Evolutionary conservation across 2,113 vertebrate genomes (phyloP).

Genomic region (Pongo pygmaeus): DNA sequence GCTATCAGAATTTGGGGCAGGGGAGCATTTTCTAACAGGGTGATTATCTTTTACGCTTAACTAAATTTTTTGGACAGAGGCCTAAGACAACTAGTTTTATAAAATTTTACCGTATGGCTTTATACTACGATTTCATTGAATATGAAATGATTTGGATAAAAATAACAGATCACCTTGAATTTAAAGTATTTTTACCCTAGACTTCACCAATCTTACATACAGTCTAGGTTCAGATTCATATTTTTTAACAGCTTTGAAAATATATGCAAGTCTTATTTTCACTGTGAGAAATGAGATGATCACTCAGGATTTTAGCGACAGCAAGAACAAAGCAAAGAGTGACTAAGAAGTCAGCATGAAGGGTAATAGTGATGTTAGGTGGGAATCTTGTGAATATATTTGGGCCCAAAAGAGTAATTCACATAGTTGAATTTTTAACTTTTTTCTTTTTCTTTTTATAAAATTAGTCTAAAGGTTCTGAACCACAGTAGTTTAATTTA

Average conservation of each 20-base stretch:
- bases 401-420: background rate
- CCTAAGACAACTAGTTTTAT: conserved; percentile 3
- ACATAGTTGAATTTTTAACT: background rate
- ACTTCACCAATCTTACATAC: background rate
- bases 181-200: background rate
- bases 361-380: background rate
- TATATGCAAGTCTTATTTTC: background rate
- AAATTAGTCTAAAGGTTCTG: background rate
- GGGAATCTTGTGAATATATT: background rate
- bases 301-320: background rate
- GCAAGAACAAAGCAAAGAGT: background rate
- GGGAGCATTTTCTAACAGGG: background rate
- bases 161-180: background rate
- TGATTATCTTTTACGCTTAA: background rate
- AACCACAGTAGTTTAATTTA: conserved; percentile 12
- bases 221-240: background rate
- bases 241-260: conserved; percentile 28
- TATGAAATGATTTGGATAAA: background rate
- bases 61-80: background rate
- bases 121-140: background rate
- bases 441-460: background rate
- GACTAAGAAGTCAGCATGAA: background rate
- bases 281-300: background rate
- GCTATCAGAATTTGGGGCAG: background rate
- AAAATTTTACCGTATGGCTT: background rate